Base-by-base conservation (phyloP, 2,113 vertebrate genomes). In the Leptodactylus fuscus region DNA sequence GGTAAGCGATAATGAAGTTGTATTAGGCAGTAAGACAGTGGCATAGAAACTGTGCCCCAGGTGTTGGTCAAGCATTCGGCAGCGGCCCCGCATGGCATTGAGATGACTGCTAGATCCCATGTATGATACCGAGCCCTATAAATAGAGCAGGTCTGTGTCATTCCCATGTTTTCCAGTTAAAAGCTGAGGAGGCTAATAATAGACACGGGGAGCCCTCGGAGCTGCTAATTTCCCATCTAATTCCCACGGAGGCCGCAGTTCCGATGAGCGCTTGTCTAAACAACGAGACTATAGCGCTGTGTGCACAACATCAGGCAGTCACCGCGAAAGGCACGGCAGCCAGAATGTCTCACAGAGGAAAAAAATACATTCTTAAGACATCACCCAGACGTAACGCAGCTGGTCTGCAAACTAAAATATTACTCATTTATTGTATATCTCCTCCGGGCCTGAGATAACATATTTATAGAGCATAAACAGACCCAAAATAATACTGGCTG, bases 181-280 rank as follows among this genome's bases (percentile, higher is more conserved):
- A 86, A 58, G 89, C 80, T 46, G 77, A 89, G 78, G 87, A 86
- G 34, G 88, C 94, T 93, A 90, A 92, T 88, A 91, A 91, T 91
- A 94, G 93, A 82, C 73, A 0, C 0, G 58, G 90, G 89, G 90
- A 93, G 92, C 82, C 89, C 85, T 88, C 89, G 85, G 46, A 70
- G 80, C 60, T 34, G 73, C 85, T 90, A 88, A 87, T 88, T 65
- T 83, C 81, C 88, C 88, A 91, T 94, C 92, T 85, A 88, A 88
- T 92, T 94, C 92, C 91, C 93, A 91, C 5, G 87, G 92, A 93
- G 91, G 90, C 89, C 5, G 77, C 89, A 89, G 88, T 87, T 88
- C 89, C 85, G 44, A 81, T 74, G 49, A 38, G 88, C 84, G 41
- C 82, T 91, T 89, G 86, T 91, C 89, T 90, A 90, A 91, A 91